These are phyloP conservation scores for Clinocottus analis DNA, from an alignment of 2,113 vertebrate species.

Conservation along the genomic window DNA sequence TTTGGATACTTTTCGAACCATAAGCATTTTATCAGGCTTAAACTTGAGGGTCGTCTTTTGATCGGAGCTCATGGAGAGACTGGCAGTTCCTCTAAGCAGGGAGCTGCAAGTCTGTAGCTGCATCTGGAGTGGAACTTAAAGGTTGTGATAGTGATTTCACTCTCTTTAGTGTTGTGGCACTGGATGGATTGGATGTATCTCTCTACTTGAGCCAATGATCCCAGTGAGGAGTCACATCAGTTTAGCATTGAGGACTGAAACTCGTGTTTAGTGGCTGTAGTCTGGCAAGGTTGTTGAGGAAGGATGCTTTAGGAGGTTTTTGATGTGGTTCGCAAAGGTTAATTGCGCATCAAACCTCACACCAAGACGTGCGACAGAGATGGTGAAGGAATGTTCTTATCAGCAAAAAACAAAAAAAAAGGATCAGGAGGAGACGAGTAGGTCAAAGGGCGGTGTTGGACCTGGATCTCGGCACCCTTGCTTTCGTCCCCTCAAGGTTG, in stretches of 20 bases:
- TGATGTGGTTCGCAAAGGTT: neutral
- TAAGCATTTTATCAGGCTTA: slow-evolving; percentile 36
- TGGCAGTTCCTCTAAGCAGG: slow-evolving; percentile 28
- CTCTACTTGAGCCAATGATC: slow-evolving; percentile 15
- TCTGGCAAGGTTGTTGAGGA: neutral
- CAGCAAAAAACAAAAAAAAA: neutral
- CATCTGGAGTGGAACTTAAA: slow-evolving; percentile 23
- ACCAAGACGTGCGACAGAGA: neutral
- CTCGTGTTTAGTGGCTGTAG: neutral
- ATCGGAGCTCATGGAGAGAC: slow-evolving; percentile 31
- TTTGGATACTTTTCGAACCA: slow-evolving; percentile 39
- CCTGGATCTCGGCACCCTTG: neutral
- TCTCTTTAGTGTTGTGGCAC: neutral
- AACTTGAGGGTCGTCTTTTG: slow-evolving; percentile 36
- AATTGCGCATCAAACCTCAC: slow-evolving; percentile 9
- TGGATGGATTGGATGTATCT: slow-evolving; percentile 13
- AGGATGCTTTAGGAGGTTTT: neutral
- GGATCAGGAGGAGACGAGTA: neutral
- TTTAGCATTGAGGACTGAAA: slow-evolving; percentile 18
- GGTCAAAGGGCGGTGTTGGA: neutral
- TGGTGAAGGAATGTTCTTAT: neutral
- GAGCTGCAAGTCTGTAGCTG: slow-evolving; percentile 43
- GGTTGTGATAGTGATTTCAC: neutral
- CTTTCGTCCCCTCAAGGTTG: neutral
- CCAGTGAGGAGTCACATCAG: slow-evolving; percentile 10